Evolutionary conservation across 92 coral and sea anemone genomes (phyloP).

Genomic region (Umimayanthus chanpuru): DNA sequence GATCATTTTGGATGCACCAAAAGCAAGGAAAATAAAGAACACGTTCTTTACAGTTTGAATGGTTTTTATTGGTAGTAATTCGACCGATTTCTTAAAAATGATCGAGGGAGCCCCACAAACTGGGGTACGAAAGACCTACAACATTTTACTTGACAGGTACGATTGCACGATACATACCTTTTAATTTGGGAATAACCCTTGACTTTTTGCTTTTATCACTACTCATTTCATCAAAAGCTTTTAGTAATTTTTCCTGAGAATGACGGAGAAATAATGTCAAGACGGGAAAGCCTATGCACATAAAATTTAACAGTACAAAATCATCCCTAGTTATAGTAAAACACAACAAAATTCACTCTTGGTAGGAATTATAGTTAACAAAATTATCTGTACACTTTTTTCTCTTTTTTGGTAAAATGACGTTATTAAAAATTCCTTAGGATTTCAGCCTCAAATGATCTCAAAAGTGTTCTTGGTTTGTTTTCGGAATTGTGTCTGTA

Average conservation of each 20-base stretch:
- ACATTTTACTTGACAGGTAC: background rate
- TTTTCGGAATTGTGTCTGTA: too few species aligned
- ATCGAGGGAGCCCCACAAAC: too few species aligned
- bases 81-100: too few species aligned
- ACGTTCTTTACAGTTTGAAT: too few species aligned
- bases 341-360: background rate
- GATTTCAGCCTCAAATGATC: too few species aligned
- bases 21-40: too few species aligned
- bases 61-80: too few species aligned
- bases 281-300: background rate
- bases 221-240: conserved; percentile 8
- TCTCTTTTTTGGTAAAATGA: too few species aligned
- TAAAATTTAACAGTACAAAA: too few species aligned
- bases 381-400: background rate
- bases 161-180: background rate
- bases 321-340: background rate
- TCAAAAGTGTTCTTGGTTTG: too few species aligned
- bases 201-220: background rate
- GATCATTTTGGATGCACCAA: too few species aligned
- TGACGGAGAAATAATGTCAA: background rate
- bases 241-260: conserved; percentile 16
- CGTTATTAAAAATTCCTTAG: too few species aligned
- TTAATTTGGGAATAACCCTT: conserved; percentile 25
- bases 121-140: background rate
- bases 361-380: background rate